Evolutionary conservation across 2,797 vertebrate genomes (phyloP).

Genomic region (Etheostoma perlongum): DNA sequence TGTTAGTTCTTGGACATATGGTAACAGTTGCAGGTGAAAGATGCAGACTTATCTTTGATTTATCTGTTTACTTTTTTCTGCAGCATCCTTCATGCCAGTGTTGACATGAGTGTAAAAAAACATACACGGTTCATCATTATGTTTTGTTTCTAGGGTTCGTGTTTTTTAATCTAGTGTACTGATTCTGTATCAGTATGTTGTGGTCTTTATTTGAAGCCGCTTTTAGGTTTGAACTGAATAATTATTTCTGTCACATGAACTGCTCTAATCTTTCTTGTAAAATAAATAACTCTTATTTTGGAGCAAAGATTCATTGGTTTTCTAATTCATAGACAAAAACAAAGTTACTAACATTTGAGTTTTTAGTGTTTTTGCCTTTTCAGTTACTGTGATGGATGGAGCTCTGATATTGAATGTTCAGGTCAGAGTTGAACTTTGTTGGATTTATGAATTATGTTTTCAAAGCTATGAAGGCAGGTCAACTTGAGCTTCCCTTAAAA

Average conservation of each 20-base stretch:
- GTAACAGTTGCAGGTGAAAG: slow-evolving; percentile 15
- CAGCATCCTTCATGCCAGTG: slow-evolving; percentile 1
- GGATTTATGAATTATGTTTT: slow-evolving; percentile 2
- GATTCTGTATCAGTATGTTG: slow-evolving; percentile 44
- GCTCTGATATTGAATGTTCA: not conserved
- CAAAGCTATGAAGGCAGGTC: not conserved
- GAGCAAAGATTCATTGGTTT: slow-evolving; percentile 36
- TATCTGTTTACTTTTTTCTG: not conserved
- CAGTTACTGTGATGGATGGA: not conserved
- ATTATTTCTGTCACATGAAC: slow-evolving; percentile 49
- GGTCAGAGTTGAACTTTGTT: not conserved
- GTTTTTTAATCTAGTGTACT: slow-evolving; percentile 39
- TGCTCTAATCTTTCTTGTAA: slow-evolving; percentile 49
- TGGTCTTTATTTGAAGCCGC: slow-evolving; percentile 50
- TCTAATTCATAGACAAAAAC: not conserved
- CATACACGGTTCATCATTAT: slow-evolving; percentile 19
- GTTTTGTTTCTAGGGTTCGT: slow-evolving; percentile 29
- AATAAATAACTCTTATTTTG: slow-evolving; percentile 68
- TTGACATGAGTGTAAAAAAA: slow-evolving; percentile 38
- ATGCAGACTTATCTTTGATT: not conserved
- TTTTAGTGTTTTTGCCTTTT: not conserved
- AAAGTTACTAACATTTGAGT: not conserved
- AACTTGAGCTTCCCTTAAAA: slow-evolving; percentile 23
- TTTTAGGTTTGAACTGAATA: slow-evolving; percentile 49
- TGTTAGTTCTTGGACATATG: slow-evolving; percentile 23